phyloP scores from a whole-genome alignment of 2,797 vertebrate species.

The Remorina albescens region DNA sequence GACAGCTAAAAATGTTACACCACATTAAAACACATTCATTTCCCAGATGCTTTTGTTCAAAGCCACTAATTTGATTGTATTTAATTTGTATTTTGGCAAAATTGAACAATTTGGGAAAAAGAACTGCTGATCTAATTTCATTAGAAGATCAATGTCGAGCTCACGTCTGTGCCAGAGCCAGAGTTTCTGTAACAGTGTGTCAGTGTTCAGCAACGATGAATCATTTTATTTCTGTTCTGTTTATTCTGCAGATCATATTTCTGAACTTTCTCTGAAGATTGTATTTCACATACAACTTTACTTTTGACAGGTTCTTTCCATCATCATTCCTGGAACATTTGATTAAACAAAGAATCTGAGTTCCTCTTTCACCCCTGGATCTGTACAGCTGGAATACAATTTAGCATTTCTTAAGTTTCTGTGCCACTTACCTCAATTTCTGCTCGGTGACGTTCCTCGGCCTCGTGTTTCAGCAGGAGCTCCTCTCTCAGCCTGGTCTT shows the following conservation, averaged over 20 bases:
- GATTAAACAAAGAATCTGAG: too few relatives aligned
- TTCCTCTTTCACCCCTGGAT: not conserved
- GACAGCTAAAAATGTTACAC: not conserved
- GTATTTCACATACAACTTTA: not conserved
- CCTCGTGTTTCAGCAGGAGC: not conserved
- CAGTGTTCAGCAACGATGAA: not conserved
- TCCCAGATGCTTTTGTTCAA: not conserved
- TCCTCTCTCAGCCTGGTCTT: constrained; percentile 6
- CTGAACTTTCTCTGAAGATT: not conserved
- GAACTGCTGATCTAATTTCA: too few relatives aligned
- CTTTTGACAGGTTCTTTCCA: not conserved
- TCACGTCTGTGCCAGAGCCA: too few relatives aligned
- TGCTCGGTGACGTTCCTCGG: rapidly evolving
- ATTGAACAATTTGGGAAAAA: too few relatives aligned
- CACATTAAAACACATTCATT: not conserved
- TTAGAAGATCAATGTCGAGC: not conserved
- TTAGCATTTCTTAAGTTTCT: not conserved
- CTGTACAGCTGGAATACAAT: not conserved
- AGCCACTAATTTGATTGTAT: not conserved
- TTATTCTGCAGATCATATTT: too few relatives aligned
- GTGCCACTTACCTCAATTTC: not conserved
- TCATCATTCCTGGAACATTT: too few relatives aligned
- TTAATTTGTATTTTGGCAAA: too few relatives aligned
- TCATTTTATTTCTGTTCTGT: too few relatives aligned
- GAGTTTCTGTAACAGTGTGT: too few relatives aligned